These are phyloP conservation scores for Sebastes nivosus DNA, from an alignment of 2,797 vertebrate species.

Conservation along the genomic window DNA sequence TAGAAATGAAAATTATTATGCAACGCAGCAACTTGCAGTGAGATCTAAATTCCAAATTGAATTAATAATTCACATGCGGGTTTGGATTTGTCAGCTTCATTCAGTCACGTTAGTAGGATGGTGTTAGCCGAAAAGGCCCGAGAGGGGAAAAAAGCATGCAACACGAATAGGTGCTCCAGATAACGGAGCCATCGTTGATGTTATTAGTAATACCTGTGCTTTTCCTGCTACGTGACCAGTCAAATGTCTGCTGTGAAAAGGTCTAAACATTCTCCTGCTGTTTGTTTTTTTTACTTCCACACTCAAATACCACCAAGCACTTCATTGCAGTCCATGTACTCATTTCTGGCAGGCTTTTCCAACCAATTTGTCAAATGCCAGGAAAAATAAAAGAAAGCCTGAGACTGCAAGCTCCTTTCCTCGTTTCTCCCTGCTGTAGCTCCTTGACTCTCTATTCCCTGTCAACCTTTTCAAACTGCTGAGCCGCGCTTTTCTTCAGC, in stretches of 20 bases:
- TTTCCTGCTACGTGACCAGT: not conserved
- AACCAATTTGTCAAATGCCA: slow-evolving; percentile 46
- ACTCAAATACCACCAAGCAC: not conserved
- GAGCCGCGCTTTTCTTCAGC: slow-evolving; percentile 44
- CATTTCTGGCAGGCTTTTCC: slow-evolving; percentile 2
- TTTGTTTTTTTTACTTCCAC: not conserved
- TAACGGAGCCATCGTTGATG: not conserved
- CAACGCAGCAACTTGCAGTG: not conserved
- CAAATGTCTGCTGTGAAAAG: not conserved
- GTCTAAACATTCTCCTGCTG: not conserved
- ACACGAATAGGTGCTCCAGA: not conserved
- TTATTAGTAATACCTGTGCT: not conserved
- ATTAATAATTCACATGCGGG: slow-evolving; percentile 19
- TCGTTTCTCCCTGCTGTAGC: not conserved
- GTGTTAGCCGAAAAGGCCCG: not conserved
- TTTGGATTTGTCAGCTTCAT: slow-evolving; percentile 5
- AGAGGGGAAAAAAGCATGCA: not conserved
- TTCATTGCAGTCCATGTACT: slow-evolving; percentile 7
- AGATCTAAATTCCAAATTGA: not conserved
- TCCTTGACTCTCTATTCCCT: slow-evolving; percentile 20
- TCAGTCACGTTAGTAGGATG: not conserved
- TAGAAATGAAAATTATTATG: not conserved
- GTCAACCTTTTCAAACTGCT: slow-evolving; percentile 62
- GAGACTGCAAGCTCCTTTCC: slow-evolving; percentile 17
- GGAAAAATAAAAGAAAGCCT: slow-evolving; percentile 44